phyloP scores from a whole-genome alignment of 1,140 invertebrate species.

The Leptoteleia sp. region DNA sequence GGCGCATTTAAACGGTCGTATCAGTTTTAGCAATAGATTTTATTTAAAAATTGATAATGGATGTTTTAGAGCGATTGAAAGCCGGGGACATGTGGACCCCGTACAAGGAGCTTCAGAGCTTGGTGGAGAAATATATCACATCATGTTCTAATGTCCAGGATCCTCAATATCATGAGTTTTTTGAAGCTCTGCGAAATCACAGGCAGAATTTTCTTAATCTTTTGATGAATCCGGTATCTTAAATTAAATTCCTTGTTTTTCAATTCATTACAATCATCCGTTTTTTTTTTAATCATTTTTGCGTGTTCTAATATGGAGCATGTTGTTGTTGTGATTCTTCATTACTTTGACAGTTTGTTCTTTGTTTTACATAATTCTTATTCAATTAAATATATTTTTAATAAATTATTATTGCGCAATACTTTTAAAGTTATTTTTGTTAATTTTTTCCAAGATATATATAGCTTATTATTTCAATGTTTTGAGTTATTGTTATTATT shows the following conservation, averaged over 20 bases:
- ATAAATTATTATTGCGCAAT: too few relatives aligned
- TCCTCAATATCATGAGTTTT: slow-evolving; percentile 88
- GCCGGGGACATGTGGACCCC: slow-evolving; percentile 93
- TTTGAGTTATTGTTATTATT: too few relatives aligned
- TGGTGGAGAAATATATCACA: slow-evolving; percentile 87
- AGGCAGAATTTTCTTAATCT: slow-evolving; percentile 94
- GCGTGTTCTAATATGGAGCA: too few relatives aligned
- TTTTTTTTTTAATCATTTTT: too few relatives aligned
- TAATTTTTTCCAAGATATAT: too few relatives aligned
- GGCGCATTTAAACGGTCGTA: too few relatives aligned
- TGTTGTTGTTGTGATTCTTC: too few relatives aligned
- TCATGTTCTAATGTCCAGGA: slow-evolving; percentile 83
- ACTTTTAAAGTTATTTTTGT: too few relatives aligned
- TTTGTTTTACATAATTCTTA: slow-evolving; percentile 41
- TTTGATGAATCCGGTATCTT: slow-evolving; percentile 90
- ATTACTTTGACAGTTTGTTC: too few relatives aligned
- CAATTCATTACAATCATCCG: too few relatives aligned
- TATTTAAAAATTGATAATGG: slow-evolving; percentile 7
- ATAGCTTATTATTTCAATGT: too few relatives aligned
- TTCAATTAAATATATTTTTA: too few relatives aligned
- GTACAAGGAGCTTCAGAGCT: slow-evolving; percentile 89
- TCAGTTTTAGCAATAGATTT: background rate
- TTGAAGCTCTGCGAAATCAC: slow-evolving; percentile 88
- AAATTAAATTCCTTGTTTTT: slow-evolving; percentile 5
- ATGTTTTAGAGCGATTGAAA: slow-evolving; percentile 76